phyloP scores from a whole-genome alignment of 2,888 invertebrate genomes.

The Macroteleia sp. region DNA sequence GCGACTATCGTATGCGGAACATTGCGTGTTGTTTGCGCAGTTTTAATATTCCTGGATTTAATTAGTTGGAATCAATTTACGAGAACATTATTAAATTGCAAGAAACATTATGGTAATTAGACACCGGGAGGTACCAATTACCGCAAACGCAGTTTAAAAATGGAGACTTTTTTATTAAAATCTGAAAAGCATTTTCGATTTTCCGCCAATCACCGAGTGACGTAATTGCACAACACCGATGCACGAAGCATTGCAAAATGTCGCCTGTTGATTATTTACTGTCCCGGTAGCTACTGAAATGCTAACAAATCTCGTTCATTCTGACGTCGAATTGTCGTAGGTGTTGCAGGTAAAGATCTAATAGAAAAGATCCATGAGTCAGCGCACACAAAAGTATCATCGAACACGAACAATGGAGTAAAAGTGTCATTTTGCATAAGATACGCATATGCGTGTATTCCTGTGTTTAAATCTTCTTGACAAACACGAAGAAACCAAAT shows the following conservation, averaged over 20 bases:
- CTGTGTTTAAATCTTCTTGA: too few relatives aligned
- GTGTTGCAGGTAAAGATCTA: slow-evolving; percentile 51
- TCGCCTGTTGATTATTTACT: slow-evolving; percentile 39
- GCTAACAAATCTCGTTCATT: slow-evolving; percentile 63
- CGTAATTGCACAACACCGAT: slow-evolving; percentile 37
- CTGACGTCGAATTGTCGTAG: slow-evolving; percentile 58
- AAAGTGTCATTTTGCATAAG: slow-evolving; percentile 57
- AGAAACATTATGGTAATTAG: background rate
- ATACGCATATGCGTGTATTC: too few relatives aligned
- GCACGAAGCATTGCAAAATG: slow-evolving; percentile 32
- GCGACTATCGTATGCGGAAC: background rate
- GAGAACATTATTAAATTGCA: background rate
- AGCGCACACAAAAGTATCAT: slow-evolving; percentile 59
- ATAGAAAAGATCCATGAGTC: slow-evolving; percentile 63
- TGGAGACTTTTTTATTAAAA: background rate
- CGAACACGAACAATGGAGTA: slow-evolving; percentile 63
- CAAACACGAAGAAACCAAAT: too few relatives aligned
- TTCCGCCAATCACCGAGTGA: background rate
- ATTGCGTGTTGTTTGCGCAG: slow-evolving; percentile 7
- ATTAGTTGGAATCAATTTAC: slow-evolving; percentile 4
- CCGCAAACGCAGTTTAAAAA: background rate
- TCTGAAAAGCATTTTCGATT: background rate
- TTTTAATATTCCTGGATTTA: background rate
- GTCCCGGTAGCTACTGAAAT: slow-evolving; percentile 58
- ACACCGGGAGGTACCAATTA: background rate